Evolutionary conservation across 1,140 invertebrate genomes (phyloP), one percentile per base, ranked within the genome.

Genomic region (Drosophila repleta): DNA sequence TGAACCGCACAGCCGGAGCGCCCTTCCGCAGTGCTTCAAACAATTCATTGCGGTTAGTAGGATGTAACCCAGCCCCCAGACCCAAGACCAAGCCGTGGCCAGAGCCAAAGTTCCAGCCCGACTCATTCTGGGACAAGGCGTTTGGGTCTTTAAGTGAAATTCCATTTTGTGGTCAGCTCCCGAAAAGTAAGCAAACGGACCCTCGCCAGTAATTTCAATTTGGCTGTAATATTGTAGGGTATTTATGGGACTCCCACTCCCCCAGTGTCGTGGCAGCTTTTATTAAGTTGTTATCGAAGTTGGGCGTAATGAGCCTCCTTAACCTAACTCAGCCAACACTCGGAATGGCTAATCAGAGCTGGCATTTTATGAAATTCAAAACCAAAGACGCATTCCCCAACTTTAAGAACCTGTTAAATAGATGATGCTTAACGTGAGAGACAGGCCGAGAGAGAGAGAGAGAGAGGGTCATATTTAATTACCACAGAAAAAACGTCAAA

Each of bases 131-230:
- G 20, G 10, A 11, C 46, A 53, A 35, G 52, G 32, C 57, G 37
- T 29, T 61, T 62, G 53, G 73, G 77, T 71, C 77, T 63, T 80
- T 80, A 80, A 80, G 76, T 76, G 76, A 76, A 75, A 62, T 35
- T 51, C 55, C 70, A 79, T 60, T 79, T 58, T 69, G 70, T 60
- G 53, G 76, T 15, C 20, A 51, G 21, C 41, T 43, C 7, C 48
- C 74, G 43, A 37, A 72, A 6, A 4, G 39, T 4, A 15, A 43
- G 2, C 17, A 17, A 84, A 76, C 76, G 80, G 73, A 80, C 73
- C 73, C 37, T 80, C 61, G 73, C 76, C 73, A 62, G 80, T 68
- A 85, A 80, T 85, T 84, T 85, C 80, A 85, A 85, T 84, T 84
- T 62, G 60, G 13, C 8, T 37, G 52, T 21, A n/a, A 8, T 39